These are phyloP conservation scores for Camponotus pennsylvanicus DNA, from an alignment of 1,140 invertebrate species.

Conservation along the genomic window DNA sequence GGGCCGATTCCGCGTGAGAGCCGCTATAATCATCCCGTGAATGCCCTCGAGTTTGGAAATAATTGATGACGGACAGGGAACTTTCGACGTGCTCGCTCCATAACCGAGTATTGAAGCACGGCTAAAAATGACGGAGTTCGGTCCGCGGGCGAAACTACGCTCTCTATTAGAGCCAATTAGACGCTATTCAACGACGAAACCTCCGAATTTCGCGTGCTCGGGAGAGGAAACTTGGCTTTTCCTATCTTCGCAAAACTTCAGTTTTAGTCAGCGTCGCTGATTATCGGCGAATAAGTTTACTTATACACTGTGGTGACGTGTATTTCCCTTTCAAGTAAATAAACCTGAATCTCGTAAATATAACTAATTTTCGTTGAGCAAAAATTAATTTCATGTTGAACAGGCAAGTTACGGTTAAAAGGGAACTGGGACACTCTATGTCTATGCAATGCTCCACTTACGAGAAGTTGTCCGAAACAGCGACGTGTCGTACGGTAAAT, in stretches of 20 bases:
- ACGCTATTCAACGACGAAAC: conserved; percentile 64
- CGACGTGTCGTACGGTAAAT: conserved; percentile 50
- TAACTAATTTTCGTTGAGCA: background rate
- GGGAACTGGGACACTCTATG: conserved; percentile 15
- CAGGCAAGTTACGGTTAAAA: conserved; percentile 17
- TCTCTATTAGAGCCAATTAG: conserved; percentile 65
- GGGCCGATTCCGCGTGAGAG: background rate
- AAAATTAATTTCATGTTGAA: conserved; percentile 6
- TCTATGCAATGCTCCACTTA: conserved; percentile 1
- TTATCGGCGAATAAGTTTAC: conserved; percentile 69
- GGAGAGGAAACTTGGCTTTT: conserved; percentile 56
- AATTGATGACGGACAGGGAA: conserved; percentile 64
- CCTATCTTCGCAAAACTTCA: conserved; percentile 67
- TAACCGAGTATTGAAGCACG: conserved; percentile 31
- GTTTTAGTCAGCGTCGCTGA: conserved; percentile 64
- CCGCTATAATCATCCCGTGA: conserved; percentile 42
- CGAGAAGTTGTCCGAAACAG: conserved; percentile 54
- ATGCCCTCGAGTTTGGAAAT: conserved; percentile 51
- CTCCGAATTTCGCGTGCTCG: conserved; percentile 61
- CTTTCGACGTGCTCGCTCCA: conserved; percentile 46
- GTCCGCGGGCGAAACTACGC: conserved; percentile 5
- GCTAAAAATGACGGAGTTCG: conserved; percentile 51
- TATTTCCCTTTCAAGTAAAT: background rate
- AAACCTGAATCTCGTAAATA: background rate
- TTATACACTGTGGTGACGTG: conserved; percentile 31